Base-by-base conservation (phyloP, 2,113 vertebrate species). In the Epinephelus lanceolatus region DNA sequence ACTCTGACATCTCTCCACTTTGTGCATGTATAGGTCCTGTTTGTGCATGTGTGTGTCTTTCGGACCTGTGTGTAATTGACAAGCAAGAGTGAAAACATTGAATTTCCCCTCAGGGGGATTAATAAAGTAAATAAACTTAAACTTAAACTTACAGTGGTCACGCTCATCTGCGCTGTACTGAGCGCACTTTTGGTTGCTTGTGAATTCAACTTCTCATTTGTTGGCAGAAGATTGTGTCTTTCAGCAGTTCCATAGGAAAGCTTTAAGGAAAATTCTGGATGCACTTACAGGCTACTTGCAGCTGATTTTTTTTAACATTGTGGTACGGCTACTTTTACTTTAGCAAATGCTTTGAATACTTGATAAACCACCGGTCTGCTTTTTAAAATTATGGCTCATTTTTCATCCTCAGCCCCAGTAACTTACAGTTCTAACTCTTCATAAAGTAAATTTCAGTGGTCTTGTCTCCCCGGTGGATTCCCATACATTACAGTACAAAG, bases 401-500 rank as follows among this genome's bases (percentile, higher is more conserved):
- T 88, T 70, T 84, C 67, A 73, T 80, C 40, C 47, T 60, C 9
- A 1, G 45, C 57, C 85, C 55, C 52, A 62, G 45, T 65, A 67
- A 75, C 11, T 25, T 30, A 40, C 6, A 23, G 19, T 3, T 8
- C 30, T 25, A 71, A 62, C 49, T 76, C 60, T 78, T 81, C 78
- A 81, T 90, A 76, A 72, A 83, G 67, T 57, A 51, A 3, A 40
- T 79, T 69, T 86, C 27, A 71, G 71, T 52, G 71, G 52, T 76
- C 78, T 72, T 69, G 40, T 82, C 71, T 80, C 25, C 8, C 45
- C 37, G 13, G 47, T 85, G 78, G 86, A 82, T 57, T 81, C 61
- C 60, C 81, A 71, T 78, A 65, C 77, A 76, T 69, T 78, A 78
- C 37, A 56, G 62, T 75, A 66, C 81, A 88, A 88, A 91, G 78